A percentile compares a stretch with the other conserved stretches of the same genome.
Conservation (phyloP, 2,113 vertebrate genomes). For the Gopherus evgoodei region DNA sequence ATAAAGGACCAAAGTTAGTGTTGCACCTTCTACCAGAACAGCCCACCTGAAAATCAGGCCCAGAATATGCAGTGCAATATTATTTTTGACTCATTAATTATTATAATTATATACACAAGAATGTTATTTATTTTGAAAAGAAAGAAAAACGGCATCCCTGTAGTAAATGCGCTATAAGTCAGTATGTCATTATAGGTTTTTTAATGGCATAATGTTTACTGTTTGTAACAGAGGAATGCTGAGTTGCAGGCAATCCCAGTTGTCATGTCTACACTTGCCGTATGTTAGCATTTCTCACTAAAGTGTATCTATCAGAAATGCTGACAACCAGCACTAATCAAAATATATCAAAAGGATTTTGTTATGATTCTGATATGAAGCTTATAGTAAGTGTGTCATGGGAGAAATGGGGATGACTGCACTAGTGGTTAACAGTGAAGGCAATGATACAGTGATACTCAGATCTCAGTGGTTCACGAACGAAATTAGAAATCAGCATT, state of each 20-base stretch:
- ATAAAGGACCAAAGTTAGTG: neutral
- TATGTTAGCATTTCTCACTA: slow-evolving; percentile 21
- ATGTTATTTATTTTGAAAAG: neutral
- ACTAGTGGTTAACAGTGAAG: neutral
- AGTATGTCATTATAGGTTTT: neutral
- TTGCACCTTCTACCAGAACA: neutral
- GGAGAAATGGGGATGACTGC: neutral
- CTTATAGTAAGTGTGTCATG: neutral
- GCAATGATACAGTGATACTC: neutral
- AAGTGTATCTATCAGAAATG: neutral
- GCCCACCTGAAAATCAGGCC: neutral
- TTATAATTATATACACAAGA: neutral
- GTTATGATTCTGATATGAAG: neutral
- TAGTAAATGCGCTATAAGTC: neutral
- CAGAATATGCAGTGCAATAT: rapidly evolving
- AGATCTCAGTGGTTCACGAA: neutral
- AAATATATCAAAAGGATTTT: neutral
- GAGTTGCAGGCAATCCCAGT: neutral
- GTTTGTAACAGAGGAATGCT: neutral
- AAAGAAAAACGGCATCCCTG: neutral
- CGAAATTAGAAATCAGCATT: neutral
- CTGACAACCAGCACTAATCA: slow-evolving; percentile 39
- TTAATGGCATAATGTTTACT: neutral
- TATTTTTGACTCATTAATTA: neutral
- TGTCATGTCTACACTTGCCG: neutral